A percentile compares a stretch with the other conserved stretches of the same genome.
Evolutionary conservation across 1,140 invertebrate species (phyloP).

Genomic region (Ceratina japonica): DNA sequence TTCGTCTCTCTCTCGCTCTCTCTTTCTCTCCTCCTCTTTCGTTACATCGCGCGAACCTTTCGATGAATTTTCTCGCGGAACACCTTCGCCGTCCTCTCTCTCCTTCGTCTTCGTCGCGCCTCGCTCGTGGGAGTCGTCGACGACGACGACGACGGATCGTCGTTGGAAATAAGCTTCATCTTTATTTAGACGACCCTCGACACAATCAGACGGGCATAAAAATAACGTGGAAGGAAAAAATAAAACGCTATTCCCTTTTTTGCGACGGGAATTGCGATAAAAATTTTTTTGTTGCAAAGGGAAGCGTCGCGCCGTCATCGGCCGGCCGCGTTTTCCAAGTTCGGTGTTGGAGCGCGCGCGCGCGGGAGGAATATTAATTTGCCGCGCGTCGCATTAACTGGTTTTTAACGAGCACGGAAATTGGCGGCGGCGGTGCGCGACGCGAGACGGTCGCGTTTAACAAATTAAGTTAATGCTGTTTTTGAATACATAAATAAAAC

Average conservation of each 20-base stretch:
- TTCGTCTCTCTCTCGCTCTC: not conserved
- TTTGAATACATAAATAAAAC: conserved; percentile 43
- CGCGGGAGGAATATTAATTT: conserved; percentile 26
- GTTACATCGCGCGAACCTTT: not conserved
- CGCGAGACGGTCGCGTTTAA: conserved; percentile 36
- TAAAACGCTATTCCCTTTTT: no score
- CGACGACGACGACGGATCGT: no score
- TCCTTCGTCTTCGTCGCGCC: not conserved
- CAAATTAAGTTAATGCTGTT: conserved; percentile 43
- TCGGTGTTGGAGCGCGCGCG: conserved; percentile 3
- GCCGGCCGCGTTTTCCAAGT: not conserved
- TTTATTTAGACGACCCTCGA: no score
- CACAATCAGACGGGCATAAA: no score
- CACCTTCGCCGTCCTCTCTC: not conserved
- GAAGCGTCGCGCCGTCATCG: not conserved
- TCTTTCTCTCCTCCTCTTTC: not conserved
- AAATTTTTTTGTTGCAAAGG: not conserved
- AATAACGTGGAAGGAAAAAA: no score
- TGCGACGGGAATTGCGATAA: no score
- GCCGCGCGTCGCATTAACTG: conserved; percentile 32
- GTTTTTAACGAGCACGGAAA: conserved; percentile 36
- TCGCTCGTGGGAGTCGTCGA: not conserved
- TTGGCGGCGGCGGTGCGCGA: conserved; percentile 28
- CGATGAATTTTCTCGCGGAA: conserved; percentile 18
- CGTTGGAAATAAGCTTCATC: no score